Base-by-base conservation (phyloP, 2,888 invertebrate species). In the Branchellion lobata region DNA sequence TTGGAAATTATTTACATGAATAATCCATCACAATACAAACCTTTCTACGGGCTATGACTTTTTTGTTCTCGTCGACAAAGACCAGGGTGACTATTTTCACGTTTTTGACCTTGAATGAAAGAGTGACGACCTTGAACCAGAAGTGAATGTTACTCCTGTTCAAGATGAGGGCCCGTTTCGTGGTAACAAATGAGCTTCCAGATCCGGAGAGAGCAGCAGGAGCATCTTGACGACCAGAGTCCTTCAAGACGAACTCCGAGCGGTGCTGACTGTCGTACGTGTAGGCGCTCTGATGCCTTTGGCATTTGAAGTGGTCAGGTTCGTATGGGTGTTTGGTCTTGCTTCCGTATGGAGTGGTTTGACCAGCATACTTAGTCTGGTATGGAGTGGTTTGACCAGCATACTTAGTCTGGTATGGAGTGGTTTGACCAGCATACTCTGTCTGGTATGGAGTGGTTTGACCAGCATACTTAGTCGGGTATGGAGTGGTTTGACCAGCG, bases 241-340 rank as follows among this genome's bases (percentile, higher is more conserved):
- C 61, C n/a, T n/a, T 18, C 14, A 57, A n/a, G 21, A 18, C 21
- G 61, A 57, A 57, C 61, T 57, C 61, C 5, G 14, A 5, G 21
- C 61, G 5, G 61, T 57, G 21, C 61, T 57, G 21, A n/a, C 61
- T 57, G n/a, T 57, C 61, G 61, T 57, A 57, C 24, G 61, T 57
- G 24, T 57, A 57, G 21, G 11, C 61, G 24, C 14, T 57, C 24
- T 57, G 61, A 57, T 57, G 11, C 61, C 3, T 57, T 8, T 8
- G 61, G 24, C 61, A 57, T 57, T 57, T 18, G n/a, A 57, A 57
- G 21, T 57, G 61, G n/a, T 24, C 24, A 14, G 61, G 61, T 57
- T 57, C 47, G 47, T 14, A 8, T 47, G 47, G 47, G 18, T 47
- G 18, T 8, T 14, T 18, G 47, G 47, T 8, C 18, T 47, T 8